Evolutionary conservation across 2,797 vertebrate genomes (phyloP), one percentile per base, ranked within the genome.

Genomic region (Danio jaintianensis): DNA sequence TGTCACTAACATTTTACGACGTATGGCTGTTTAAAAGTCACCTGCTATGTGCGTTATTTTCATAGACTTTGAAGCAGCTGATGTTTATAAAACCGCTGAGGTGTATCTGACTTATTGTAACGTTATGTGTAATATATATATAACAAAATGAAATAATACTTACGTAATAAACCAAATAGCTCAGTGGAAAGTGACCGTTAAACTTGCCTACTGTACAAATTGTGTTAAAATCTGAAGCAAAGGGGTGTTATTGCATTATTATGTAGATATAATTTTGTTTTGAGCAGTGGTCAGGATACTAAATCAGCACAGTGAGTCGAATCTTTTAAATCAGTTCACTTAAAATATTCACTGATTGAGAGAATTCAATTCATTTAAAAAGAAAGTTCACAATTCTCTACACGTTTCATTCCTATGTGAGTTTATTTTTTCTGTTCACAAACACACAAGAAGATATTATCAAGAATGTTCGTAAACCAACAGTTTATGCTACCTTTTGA

Each of bases 61-160:
- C 6, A 75, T 13, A 15, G 16, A 50, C 6, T 63, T 13, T n/a
- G n/a, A 64, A 76, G 22, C 48, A 29, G 62, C 38, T 76, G 18
- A 36, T 66, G 61, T 15, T 29, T 43, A 59, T 64, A 5, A 75
- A 43, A 1, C 3, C 40, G 42, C 9, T 45, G 69, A 40, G 7
- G 16, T 53, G 48, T 64, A 29, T 9, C 6, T 56, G 50, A 29
- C 7, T 18, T 47, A 42, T 29, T 29, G 29, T 29, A 29, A 29
- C 29, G 29, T 29, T 29, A 29, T 29, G 29, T 29, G 29, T 29
- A 29, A 29, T 29, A 29, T 29, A 29, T 29, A 29, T 29, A 29
- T 29, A 29, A 29, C 29, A 29, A 29, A 29, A 29, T 1, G 29
- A 29, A 29, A 29, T 29, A 1, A 29, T 29, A 29, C 29, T n/a